Percentiles rank a stretch among this genome's conserved stretches.
These are phyloP conservation scores for Calliscelio sp. DNA, from an alignment of 2,888 invertebrate species.

Conservation along the genomic window DNA sequence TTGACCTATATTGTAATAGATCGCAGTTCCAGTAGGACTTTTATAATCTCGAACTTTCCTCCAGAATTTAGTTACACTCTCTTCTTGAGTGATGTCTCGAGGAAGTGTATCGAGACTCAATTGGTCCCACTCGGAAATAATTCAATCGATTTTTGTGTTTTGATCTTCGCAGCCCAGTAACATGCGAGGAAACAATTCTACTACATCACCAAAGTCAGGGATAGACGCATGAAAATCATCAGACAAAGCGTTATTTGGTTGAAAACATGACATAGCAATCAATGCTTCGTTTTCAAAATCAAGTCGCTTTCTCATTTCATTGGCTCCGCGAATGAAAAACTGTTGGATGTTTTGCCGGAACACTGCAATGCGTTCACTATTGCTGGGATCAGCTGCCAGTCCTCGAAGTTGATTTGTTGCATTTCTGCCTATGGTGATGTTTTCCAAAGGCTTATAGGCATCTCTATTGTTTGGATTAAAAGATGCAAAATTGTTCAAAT, in stretches of 20 bases:
- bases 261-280: neutral
- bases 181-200: conserved; percentile 14
- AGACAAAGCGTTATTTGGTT: conserved; percentile 23
- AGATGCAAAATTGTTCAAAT: neutral
- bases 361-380: neutral
- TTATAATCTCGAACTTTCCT: conserved; percentile 4
- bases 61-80: neutral
- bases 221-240: conserved; percentile 16
- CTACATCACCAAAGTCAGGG: neutral
- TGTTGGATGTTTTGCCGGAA: neutral
- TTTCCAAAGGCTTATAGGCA: too few species aligned
- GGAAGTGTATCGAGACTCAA: neutral
- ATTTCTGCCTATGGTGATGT: too few species aligned
- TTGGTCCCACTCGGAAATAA: neutral
- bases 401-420: too few species aligned
- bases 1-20: conserved; percentile 16
- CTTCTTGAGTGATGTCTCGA: neutral
- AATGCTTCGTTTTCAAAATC: conserved; percentile 12
- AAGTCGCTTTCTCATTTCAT: conserved; percentile 22
- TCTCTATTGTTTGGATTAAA: neutral
- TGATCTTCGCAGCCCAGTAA: neutral
- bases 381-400: too few species aligned
- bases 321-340: conserved; percentile 1
- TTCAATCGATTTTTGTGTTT: neutral
- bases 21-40: conserved; percentile 5